Percentiles rank a stretch among this genome's conserved stretches.
Conservation (phyloP, 2,797 vertebrate species). For the Potorous gilbertii region DNA sequence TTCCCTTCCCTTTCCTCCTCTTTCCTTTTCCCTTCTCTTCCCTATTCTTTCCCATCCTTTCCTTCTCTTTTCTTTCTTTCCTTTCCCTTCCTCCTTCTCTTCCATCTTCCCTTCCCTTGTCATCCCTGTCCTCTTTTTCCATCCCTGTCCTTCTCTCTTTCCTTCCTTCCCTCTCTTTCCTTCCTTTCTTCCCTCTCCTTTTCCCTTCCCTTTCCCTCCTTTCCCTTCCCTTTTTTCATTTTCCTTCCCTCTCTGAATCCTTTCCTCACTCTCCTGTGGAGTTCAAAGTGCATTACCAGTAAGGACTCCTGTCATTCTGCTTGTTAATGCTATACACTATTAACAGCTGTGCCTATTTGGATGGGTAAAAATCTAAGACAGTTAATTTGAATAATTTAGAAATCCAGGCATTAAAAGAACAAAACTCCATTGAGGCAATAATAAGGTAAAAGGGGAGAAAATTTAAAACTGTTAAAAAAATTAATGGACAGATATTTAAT, state of each 20-base stretch:
- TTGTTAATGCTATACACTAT: neutral
- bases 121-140: too few species aligned
- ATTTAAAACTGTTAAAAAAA: neutral
- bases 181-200: too few species aligned
- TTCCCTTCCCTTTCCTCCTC: too few species aligned
- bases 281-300: neutral
- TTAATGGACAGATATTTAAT: neutral
- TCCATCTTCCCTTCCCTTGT: too few species aligned
- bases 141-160: too few species aligned
- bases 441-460: neutral
- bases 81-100: too few species aligned
- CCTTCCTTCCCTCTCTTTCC: fast-evolving
- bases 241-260: too few species aligned
- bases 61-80: too few species aligned
- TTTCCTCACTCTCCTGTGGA: neutral
- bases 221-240: too few species aligned
- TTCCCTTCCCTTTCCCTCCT: too few species aligned
- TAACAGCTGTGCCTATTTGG: neutral
- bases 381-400: neutral
- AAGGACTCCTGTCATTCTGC: neutral
- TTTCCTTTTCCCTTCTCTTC: too few species aligned
- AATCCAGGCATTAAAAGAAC: neutral
- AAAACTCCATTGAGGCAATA: neutral
- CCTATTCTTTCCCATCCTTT: too few species aligned
- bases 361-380: neutral